These are phyloP conservation scores for Orthonevra nobilis DNA, from an alignment of 2,888 invertebrate species.

Conservation along the genomic window DNA sequence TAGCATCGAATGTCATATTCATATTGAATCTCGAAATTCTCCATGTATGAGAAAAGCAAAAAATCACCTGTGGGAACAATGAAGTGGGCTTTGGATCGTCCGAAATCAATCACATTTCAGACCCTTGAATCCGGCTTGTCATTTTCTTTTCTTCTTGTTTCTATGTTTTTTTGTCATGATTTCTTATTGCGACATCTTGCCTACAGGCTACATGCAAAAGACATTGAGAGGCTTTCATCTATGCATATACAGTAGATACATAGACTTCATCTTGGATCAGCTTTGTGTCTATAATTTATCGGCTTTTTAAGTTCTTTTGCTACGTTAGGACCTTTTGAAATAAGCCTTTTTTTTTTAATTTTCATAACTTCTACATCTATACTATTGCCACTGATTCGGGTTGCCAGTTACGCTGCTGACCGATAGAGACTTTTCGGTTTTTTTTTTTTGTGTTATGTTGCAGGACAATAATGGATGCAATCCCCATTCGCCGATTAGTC, in stretches of 20 bases:
- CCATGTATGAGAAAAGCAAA: background rate
- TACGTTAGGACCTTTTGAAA: background rate
- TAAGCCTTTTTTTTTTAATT: background rate
- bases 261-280: background rate
- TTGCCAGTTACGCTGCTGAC: background rate
- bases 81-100: too few species aligned
- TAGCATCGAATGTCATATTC: background rate
- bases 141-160: background rate
- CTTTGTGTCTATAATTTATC: background rate
- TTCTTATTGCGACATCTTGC: background rate
- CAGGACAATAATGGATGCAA: too few species aligned
- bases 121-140: conserved; percentile 2
- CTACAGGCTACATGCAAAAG: conserved; percentile 10
- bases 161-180: background rate
- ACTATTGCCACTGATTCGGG: conserved; percentile 2
- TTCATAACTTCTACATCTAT: conserved; percentile 1
- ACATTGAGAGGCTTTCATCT: conserved; percentile 11
- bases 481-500: too few species aligned
- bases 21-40: background rate
- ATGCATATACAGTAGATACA: too few species aligned
- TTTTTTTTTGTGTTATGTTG: too few species aligned
- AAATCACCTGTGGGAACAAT: too few species aligned
- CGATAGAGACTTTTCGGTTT: background rate
- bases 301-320: conserved; percentile 2
- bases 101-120: background rate